phyloP scores from a whole-genome alignment of 1,140 invertebrate species.

The Drosophila virilis region DNA sequence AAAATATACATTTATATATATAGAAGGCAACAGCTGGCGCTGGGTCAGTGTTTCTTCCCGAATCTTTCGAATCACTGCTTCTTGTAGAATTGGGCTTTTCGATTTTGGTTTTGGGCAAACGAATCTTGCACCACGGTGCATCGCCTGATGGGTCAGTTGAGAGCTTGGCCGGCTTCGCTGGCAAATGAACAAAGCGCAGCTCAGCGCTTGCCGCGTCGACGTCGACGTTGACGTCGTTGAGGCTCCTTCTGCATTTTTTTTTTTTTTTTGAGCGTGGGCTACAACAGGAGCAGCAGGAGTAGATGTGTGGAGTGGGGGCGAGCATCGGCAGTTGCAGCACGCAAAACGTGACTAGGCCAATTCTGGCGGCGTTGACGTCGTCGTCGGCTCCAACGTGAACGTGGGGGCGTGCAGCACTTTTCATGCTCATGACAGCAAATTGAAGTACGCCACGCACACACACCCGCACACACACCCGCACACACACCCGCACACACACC shows the following conservation, averaged over 20 bases:
- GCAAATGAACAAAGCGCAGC: slow-evolving; percentile 37
- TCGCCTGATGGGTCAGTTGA: slow-evolving; percentile 10
- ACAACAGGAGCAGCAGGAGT: too few species aligned
- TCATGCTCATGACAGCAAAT: slow-evolving; percentile 64
- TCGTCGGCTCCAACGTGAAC: slow-evolving; percentile 18
- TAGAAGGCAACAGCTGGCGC: too few species aligned
- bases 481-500: slow-evolving; percentile 9
- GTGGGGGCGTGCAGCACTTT: slow-evolving; percentile 42
- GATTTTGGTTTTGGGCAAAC: neutral
- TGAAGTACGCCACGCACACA: slow-evolving; percentile 41
- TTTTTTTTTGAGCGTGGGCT: neutral
- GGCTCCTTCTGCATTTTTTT: neutral
- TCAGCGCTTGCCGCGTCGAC: neutral
- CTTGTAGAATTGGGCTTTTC: too few species aligned
- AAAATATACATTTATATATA: too few species aligned
- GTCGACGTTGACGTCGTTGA: neutral
- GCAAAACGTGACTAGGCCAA: slow-evolving; percentile 75
- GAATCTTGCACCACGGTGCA: slow-evolving; percentile 10
- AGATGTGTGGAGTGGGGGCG: neutral
- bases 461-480: slow-evolving; percentile 12
- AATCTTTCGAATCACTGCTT: too few species aligned
- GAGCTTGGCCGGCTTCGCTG: slow-evolving; percentile 26
- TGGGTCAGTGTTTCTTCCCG: too few species aligned
- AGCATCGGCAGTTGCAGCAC: slow-evolving; percentile 5
- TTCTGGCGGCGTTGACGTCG: slow-evolving; percentile 49